Evolutionary conservation across 2,888 invertebrate species (phyloP), one percentile per base, ranked within the genome.

Genomic region (Hypsopygia costalis): DNA sequence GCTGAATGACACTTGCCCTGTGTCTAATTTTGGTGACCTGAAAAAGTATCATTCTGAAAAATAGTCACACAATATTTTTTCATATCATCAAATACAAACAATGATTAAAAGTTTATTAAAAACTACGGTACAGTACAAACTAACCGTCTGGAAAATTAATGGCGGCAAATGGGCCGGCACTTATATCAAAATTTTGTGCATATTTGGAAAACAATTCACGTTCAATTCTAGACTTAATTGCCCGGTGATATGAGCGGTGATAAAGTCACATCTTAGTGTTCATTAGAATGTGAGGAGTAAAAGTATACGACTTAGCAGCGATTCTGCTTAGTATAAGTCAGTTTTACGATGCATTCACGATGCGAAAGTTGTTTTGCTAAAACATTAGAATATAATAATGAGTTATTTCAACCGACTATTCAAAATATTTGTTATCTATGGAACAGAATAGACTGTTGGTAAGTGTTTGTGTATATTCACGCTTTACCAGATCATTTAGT

Each of bases 341-440:
- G 40, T 34, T 44, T 47, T 36, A 47, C 41, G 47, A 39, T 34
- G 43, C 41, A 40, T 44, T 41, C 41, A 31, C 39, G 39, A 33
- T 39, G 33, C 28, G 47, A 44, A 47, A 44, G 43, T 44, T 34
- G 33, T 34, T 34, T 29, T 16, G 37, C 6, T 38, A 32, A 33
- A 32, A 4, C 11, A 16, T 16, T 38, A 21, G 27, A 16, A 29
- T n/a, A 6, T 8, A 6, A n/a, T 11, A 30, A 37, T 37, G 30
- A 30, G 36, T 30, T 36, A 11, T 30, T 36, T 30, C 36, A 21
- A 36, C 2, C 28, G 20, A 29, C 4, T 30, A 30, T 20, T 16
- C 16, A 1, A 3, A 11, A 11, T 9, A 6, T 31, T 10, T 3
- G 20, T 29, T 11, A 37, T 30, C 20, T 11, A 37, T 30, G 12